phyloP scores from a whole-genome alignment of 2,113 vertebrate species.

The Cyrtonyx montezumae region DNA sequence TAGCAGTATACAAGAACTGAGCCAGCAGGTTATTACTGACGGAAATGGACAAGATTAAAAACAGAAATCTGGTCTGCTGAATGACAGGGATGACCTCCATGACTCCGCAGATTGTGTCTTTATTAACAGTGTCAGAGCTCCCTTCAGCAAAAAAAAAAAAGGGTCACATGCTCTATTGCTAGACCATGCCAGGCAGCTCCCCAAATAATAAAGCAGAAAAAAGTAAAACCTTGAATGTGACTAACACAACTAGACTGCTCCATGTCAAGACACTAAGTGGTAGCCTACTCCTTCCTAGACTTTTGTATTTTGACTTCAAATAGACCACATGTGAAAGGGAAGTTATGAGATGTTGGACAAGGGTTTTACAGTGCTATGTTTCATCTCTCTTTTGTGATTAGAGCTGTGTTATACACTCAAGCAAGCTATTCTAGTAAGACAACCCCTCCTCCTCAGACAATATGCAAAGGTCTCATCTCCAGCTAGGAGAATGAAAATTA shows the following conservation, averaged over 20 bases:
- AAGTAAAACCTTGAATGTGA: constrained; percentile 16
- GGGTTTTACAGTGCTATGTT: background rate
- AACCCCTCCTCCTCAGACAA: constrained; percentile 30
- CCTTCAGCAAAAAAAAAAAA: background rate
- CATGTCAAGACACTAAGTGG: background rate
- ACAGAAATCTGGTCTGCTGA: background rate
- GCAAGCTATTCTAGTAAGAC: constrained; percentile 57
- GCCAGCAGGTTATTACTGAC: constrained; percentile 13
- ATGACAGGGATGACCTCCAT: background rate
- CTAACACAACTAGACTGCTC: background rate
- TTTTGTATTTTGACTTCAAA: constrained; percentile 58
- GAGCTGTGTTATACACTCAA: constrained; percentile 31
- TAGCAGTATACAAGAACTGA: background rate
- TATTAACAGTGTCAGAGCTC: background rate
- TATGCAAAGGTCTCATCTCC: constrained; percentile 41
- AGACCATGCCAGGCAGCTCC: background rate
- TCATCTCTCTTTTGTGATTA: constrained; percentile 55
- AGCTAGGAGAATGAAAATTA: constrained; percentile 33
- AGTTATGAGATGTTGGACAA: constrained; percentile 23
- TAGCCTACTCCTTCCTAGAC: constrained; percentile 29
- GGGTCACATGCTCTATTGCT: background rate
- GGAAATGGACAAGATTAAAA: constrained; percentile 32
- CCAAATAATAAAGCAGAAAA: constrained; percentile 7
- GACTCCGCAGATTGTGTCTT: constrained; percentile 6
- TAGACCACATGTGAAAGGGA: constrained; percentile 49